Percentiles rank a stretch among this genome's conserved stretches.
Evolutionary conservation across 2,888 invertebrate genomes (phyloP).

Genomic region (Campoplex capitator): DNA sequence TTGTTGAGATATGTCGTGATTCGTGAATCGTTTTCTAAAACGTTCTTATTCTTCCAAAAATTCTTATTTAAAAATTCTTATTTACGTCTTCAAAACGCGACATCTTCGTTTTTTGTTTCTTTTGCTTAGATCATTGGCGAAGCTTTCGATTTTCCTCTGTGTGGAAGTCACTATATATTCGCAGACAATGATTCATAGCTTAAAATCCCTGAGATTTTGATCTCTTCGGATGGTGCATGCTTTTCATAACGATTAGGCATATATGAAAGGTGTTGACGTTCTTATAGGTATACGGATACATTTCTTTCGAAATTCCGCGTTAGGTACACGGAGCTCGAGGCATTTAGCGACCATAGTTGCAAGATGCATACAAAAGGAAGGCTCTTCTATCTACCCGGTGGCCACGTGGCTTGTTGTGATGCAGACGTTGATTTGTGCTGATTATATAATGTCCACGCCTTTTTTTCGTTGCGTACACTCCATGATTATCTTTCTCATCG

Average conservation of each 20-base stretch:
- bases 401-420: constrained; percentile 68
- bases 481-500: constrained; percentile 20
- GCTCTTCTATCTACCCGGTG: constrained; percentile 47
- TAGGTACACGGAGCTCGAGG: constrained; percentile 23
- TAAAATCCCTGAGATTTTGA: neutral
- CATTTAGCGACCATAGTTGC: constrained; percentile 46
- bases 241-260: constrained; percentile 9
- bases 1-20: too few species aligned
- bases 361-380: constrained; percentile 52
- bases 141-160: neutral
- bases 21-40: neutral
- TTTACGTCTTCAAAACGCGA: too few species aligned
- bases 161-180: neutral
- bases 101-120: neutral
- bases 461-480: constrained; percentile 49
- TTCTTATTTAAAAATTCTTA: too few species aligned
- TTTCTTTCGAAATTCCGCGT: constrained; percentile 61
- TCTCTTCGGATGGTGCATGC: neutral
- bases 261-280: neutral
- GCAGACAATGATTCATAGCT: neutral
- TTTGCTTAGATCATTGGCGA: neutral
- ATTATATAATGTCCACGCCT: constrained; percentile 65
- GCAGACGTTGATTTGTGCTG: constrained; percentile 56
- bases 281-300: neutral
- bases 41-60: neutral